These are phyloP conservation scores for Phylloscopus trochiloides DNA, from an alignment of 2,113 vertebrate genomes.

Conservation along the genomic window DNA sequence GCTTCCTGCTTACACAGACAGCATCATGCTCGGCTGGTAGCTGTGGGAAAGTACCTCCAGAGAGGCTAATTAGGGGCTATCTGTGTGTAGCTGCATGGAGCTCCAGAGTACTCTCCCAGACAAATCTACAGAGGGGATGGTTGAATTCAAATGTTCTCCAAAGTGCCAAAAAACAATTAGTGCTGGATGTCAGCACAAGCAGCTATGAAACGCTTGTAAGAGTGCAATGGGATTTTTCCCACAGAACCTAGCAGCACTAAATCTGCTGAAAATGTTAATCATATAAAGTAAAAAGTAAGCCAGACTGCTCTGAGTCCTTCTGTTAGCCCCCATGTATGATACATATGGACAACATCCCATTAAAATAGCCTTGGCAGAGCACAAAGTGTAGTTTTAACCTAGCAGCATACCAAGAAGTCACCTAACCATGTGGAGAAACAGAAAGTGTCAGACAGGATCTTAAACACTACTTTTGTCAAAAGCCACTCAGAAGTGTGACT, in stretches of 20 bases:
- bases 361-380: background rate
- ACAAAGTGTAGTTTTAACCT: background rate
- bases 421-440: background rate
- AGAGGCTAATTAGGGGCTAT: background rate
- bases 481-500: background rate
- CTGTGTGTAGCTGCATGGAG: background rate
- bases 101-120: background rate
- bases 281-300: background rate
- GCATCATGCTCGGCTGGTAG: background rate
- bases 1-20: background rate
- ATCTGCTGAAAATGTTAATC: background rate
- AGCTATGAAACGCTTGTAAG: background rate
- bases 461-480: background rate
- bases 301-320: background rate
- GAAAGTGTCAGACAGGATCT: background rate
- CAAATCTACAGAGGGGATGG: background rate
- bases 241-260: background rate
- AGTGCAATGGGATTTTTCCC: background rate
- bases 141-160: background rate
- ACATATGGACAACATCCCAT: background rate
- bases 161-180: constrained; percentile 35
- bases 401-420: background rate
- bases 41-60: background rate
- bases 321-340: background rate
- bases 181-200: background rate